phyloP scores from a whole-genome alignment of 1,140 invertebrate species.

The Diplogasteroides magnus region DNA sequence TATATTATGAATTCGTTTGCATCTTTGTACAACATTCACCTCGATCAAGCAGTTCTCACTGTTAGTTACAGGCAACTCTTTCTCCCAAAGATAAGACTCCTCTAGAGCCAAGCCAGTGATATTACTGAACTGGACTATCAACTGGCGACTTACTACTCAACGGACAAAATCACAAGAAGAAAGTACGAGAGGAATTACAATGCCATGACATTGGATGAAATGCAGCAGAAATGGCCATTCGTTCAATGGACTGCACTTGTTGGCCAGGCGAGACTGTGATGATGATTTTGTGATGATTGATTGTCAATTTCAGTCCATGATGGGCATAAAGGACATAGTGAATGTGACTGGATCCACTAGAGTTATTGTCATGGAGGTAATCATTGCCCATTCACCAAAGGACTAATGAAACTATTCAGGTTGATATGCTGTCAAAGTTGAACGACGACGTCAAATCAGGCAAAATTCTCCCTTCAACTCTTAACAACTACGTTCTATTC shows the following conservation, averaged over 20 bases:
- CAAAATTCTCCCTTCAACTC: background rate
- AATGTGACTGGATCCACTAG: background rate
- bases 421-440: background rate
- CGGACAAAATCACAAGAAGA: conserved; percentile 32
- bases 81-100: background rate
- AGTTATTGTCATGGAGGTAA: background rate
- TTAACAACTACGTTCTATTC: background rate
- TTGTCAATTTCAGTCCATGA: background rate
- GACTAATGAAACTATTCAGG: background rate
- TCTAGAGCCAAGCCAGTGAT: background rate
- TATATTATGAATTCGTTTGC: background rate
- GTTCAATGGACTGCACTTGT: background rate
- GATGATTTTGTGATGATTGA: background rate
- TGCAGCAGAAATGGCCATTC: background rate
- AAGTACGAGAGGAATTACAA: conserved; percentile 38
- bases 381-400: background rate
- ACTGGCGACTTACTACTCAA: conserved; percentile 3
- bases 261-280: background rate
- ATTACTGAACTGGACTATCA: background rate
- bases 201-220: conserved; percentile 18
- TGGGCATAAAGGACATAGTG: background rate
- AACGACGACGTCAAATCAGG: background rate
- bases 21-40: background rate
- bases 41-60: background rate
- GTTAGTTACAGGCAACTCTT: background rate